Conservation (phyloP, 2,113 vertebrate species). For the Cinclus mexicanus region DNA sequence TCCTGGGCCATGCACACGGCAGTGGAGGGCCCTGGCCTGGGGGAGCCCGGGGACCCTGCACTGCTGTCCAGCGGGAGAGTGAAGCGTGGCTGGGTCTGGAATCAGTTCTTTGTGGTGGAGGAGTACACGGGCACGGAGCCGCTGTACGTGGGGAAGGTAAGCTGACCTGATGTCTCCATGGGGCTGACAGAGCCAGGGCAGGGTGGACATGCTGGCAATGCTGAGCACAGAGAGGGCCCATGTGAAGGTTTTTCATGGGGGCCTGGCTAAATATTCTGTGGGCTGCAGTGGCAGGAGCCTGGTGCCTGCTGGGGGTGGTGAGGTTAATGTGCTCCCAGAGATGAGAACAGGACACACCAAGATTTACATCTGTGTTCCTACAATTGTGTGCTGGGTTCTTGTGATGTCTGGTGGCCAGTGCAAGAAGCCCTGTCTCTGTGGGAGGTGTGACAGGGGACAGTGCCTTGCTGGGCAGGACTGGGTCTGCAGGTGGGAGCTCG, state of each 20-base stretch:
- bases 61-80: slow-evolving; percentile 81
- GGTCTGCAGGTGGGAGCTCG: background rate
- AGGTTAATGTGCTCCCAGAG: background rate
- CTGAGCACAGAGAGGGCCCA: background rate
- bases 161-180: background rate
- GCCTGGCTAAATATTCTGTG: background rate
- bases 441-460: background rate
- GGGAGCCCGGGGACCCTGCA: slow-evolving; percentile 56
- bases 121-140: slow-evolving; percentile 98
- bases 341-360: background rate
- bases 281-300: background rate
- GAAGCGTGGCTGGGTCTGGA: slow-evolving; percentile 99
- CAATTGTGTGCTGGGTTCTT: rapidly evolving
- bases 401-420: background rate
- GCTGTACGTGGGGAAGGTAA: slow-evolving; percentile 98
- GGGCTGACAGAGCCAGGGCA: background rate
- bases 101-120: slow-evolving; percentile 99
- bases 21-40: background rate
- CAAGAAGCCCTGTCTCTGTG: background rate
- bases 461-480: background rate
- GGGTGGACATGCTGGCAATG: background rate
- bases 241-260: rapidly evolving
- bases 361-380: background rate
- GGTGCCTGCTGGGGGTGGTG: background rate
- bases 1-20: background rate